A percentile compares a stretch with the other conserved stretches of the same genome.
These are phyloP conservation scores for Triplophysa dalaica DNA, from an alignment of 2,113 vertebrate species.

Conservation along the genomic window DNA sequence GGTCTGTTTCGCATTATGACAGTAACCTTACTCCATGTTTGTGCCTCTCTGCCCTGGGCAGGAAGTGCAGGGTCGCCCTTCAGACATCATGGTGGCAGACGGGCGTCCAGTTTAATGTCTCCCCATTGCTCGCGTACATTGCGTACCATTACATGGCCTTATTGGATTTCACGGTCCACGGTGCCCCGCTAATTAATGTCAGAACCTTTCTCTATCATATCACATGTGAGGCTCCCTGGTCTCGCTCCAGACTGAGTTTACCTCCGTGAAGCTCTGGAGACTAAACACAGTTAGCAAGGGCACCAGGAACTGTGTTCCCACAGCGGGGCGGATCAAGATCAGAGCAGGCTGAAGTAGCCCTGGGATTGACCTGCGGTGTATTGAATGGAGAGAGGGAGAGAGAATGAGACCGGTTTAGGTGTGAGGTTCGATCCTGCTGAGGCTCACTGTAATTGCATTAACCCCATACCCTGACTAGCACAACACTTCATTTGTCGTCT, in stretches of 20 bases:
- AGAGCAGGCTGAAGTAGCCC: neutral
- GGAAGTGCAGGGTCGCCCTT: constrained; percentile 52
- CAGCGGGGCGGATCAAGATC: neutral
- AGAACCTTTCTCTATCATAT: constrained; percentile 44
- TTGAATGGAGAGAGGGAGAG: neutral
- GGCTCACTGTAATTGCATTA: constrained; percentile 54
- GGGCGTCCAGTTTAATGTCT: constrained; percentile 55
- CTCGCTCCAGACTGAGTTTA: constrained; percentile 19
- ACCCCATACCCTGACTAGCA: constrained; percentile 50
- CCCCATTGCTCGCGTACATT: constrained; percentile 27
- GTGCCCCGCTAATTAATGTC: constrained; percentile 55
- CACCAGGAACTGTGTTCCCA: constrained; percentile 40
- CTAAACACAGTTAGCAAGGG: constrained; percentile 47
- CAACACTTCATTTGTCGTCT: constrained; percentile 53
- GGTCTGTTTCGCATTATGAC: constrained; percentile 56
- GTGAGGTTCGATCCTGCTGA: constrained; percentile 39
- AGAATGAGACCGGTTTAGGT: constrained; percentile 17
- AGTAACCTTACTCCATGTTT: constrained; percentile 57
- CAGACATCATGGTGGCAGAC: constrained; percentile 50
- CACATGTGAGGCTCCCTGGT: constrained; percentile 13
- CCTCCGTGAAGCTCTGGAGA: constrained; percentile 37
- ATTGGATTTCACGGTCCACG: constrained; percentile 55
- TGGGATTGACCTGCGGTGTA: constrained; percentile 33
- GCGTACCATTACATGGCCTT: constrained; percentile 49
- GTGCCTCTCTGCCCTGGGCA: constrained; percentile 45